A percentile compares a stretch with the other conserved stretches of the same genome.
Evolutionary conservation across 1,140 invertebrate genomes (phyloP).

Genomic region (Rhagoletis zephyria): DNA sequence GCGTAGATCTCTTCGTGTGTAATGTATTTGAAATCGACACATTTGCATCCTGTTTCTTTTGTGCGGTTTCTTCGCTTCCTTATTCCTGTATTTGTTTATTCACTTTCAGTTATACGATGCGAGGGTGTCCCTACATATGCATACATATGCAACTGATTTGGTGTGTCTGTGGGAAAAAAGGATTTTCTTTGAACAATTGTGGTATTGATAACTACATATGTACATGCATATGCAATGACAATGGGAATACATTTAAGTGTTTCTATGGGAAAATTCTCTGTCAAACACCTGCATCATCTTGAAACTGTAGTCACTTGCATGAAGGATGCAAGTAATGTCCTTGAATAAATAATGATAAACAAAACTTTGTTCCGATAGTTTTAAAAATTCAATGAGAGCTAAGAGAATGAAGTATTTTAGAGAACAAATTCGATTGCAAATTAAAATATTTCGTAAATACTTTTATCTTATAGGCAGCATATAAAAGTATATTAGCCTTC

Average conservation of each 20-base stretch:
- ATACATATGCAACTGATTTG: slow-evolving; percentile 28
- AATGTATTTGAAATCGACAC: slow-evolving; percentile 28
- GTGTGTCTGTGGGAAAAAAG: slow-evolving; percentile 37
- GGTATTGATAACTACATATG: too few species aligned
- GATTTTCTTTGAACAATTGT: slow-evolving; percentile 3
- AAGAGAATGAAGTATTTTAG: too few species aligned
- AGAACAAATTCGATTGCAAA: too few species aligned
- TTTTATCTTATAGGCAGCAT: too few species aligned
- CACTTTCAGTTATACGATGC: not conserved
- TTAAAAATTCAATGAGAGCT: too few species aligned
- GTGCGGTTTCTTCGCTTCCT: slow-evolving; percentile 1
- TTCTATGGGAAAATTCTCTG: slow-evolving; percentile 28
- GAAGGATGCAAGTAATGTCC: not conserved
- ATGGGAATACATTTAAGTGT: not conserved
- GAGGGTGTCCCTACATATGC: slow-evolving; percentile 22
- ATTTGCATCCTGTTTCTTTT: slow-evolving; percentile 39
- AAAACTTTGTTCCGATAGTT: not conserved
- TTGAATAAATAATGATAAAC: not conserved
- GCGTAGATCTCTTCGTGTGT: not conserved
- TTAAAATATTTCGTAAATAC: too few species aligned
- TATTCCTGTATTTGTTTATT: not conserved
- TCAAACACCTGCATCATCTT: slow-evolving; percentile 10
- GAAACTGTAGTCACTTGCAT: not conserved
- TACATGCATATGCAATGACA: not conserved
- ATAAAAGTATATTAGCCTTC: too few species aligned